Percentiles rank a stretch among this genome's conserved stretches.
Evolutionary conservation across 2,888 invertebrate species (phyloP).

Genomic region (Ptychoptera albimana): DNA sequence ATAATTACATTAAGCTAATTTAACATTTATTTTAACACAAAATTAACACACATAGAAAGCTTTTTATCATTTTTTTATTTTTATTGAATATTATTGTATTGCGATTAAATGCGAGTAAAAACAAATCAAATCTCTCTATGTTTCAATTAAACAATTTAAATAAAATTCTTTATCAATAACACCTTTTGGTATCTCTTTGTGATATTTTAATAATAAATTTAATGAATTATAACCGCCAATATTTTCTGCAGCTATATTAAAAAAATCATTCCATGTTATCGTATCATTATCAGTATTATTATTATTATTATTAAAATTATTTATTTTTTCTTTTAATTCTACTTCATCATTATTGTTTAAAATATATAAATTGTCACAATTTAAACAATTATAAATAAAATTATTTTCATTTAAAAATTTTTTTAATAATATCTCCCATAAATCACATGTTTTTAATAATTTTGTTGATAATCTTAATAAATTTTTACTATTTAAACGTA

Average conservation of each 20-base stretch:
- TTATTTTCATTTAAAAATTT: neutral
- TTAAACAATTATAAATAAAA: slow-evolving; percentile 1
- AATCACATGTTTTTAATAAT: slow-evolving; percentile 25
- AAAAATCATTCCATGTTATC: slow-evolving; percentile 27
- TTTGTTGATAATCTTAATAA: slow-evolving; percentile 24
- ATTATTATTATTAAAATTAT: neutral
- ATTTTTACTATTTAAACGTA: slow-evolving; percentile 25
- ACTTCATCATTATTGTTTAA: slow-evolving; percentile 13
- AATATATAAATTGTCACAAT: neutral
- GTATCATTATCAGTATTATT: neutral
- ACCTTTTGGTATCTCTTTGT: slow-evolving; percentile 27
- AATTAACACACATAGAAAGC: no score
- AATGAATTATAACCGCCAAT: slow-evolving; percentile 22
- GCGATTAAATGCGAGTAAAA: no score
- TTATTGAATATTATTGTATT: no score
- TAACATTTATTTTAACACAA: no score
- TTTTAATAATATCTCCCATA: slow-evolving; percentile 21
- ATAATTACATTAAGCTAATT: no score
- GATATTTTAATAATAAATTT: slow-evolving; percentile 26
- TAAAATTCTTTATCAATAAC: slow-evolving; percentile 28
- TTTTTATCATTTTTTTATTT: no score
- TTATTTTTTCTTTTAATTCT: slow-evolving; percentile 24
- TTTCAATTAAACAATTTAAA: slow-evolving; percentile 25
- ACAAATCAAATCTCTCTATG: slow-evolving; percentile 3
- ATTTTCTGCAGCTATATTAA: slow-evolving; percentile 24